phyloP scores from a whole-genome alignment of 2,888 invertebrate genomes.

The Mayetiola destructor region DNA sequence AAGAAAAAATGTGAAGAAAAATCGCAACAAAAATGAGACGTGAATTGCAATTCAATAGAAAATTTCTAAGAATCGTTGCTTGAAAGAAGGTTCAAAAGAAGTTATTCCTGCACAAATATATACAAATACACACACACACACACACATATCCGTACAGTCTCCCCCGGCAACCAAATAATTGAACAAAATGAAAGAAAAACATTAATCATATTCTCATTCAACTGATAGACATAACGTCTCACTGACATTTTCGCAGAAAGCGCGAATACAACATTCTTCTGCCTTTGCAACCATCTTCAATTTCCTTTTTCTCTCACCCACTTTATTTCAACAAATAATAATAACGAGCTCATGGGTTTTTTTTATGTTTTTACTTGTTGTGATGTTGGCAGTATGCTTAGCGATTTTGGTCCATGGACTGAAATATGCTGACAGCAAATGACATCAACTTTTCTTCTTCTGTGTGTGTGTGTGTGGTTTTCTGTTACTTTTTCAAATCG shows the following conservation, averaged over 20 bases:
- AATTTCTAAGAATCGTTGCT: neutral
- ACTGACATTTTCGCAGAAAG: neutral
- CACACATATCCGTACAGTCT: neutral
- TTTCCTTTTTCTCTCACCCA: neutral
- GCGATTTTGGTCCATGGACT: neutral
- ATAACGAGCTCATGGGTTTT: neutral
- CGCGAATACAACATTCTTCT: neutral
- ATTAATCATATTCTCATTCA: neutral
- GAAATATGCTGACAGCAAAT: neutral
- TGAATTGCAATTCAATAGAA: too few relatives aligned
- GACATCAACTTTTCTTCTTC: neutral
- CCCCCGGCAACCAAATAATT: neutral
- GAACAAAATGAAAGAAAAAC: neutral
- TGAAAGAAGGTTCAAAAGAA: neutral
- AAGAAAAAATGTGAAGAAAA: neutral
- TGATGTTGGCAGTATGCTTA: slow-evolving; percentile 2
- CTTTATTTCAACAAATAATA: too few relatives aligned
- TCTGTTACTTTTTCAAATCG: too few relatives aligned
- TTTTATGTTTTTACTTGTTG: neutral
- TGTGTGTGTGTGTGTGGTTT: too few relatives aligned
- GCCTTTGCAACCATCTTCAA: neutral
- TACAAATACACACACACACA: neutral
- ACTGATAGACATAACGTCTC: neutral
- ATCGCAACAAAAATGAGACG: neutral
- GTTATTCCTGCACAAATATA: neutral